A percentile compares a stretch with the other conserved stretches of the same genome.
phyloP scores from a whole-genome alignment of 1,140 invertebrate genomes.

The Bombus difficillimus region DNA sequence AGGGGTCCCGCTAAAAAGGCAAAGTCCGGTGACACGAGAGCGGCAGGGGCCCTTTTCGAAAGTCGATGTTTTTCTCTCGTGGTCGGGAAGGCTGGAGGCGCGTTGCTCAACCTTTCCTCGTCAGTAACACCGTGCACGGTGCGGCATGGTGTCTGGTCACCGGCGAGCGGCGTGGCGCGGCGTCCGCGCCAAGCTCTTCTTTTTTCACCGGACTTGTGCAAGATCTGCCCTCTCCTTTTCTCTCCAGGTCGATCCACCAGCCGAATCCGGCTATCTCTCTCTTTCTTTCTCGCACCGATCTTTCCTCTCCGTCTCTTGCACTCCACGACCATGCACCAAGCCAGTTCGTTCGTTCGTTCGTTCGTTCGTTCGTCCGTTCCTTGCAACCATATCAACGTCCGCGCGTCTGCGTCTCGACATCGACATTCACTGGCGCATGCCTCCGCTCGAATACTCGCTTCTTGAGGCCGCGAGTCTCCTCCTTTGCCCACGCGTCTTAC shows the following conservation, averaged over 20 bases:
- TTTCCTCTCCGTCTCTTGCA: background rate
- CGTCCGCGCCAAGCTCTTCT: slow-evolving; percentile 45
- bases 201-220: slow-evolving; percentile 53
- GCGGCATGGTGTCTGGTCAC: slow-evolving; percentile 49
- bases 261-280: slow-evolving; percentile 19
- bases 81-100: slow-evolving; percentile 6
- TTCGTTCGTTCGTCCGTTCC: slow-evolving; percentile 19
- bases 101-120: slow-evolving; percentile 19
- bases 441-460: slow-evolving; percentile 45
- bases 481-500: slow-evolving; percentile 30
- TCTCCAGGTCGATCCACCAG: slow-evolving; percentile 11
- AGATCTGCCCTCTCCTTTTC: slow-evolving; percentile 37
- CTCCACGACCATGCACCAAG: background rate
- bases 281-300: background rate
- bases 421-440: slow-evolving; percentile 59
- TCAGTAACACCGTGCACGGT: slow-evolving; percentile 46
- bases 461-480: slow-evolving; percentile 13
- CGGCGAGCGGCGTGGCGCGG: slow-evolving; percentile 40
- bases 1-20: slow-evolving; percentile 10
- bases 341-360: slow-evolving; percentile 21
- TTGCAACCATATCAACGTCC: slow-evolving; percentile 61
- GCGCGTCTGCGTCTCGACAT: slow-evolving; percentile 60
- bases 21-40: slow-evolving; percentile 10
- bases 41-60: slow-evolving; percentile 30
- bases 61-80: slow-evolving; percentile 33